phyloP scores from a whole-genome alignment of 1,140 invertebrate species.

The Drosophila parabipectinata region DNA sequence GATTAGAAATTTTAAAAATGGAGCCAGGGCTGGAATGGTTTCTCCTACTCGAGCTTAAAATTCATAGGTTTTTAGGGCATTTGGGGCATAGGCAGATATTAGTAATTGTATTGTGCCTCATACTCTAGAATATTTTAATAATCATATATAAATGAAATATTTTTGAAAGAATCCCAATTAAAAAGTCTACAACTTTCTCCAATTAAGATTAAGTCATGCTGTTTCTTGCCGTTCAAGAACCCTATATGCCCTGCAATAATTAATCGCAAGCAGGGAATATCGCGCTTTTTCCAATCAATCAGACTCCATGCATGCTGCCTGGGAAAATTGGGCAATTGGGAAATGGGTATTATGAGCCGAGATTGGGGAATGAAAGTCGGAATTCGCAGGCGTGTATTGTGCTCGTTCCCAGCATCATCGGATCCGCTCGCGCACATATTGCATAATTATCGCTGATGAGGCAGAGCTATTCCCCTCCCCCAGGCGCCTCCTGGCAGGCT shows the following conservation, averaged over 20 bases:
- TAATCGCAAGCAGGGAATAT: neutral
- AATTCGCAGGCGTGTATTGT: slow-evolving; percentile 36
- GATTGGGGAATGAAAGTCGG: slow-evolving; percentile 18
- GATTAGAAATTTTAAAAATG: neutral
- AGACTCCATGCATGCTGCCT: slow-evolving; percentile 48
- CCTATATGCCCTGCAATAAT: neutral
- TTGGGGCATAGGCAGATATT: no score
- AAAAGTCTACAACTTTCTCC: neutral
- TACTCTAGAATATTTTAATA: no score
- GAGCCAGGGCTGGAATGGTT: neutral
- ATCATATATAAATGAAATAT: neutral
- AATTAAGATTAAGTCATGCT: neutral
- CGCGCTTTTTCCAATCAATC: slow-evolving; percentile 72
- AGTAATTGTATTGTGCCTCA: no score
- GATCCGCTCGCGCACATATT: slow-evolving; percentile 55
- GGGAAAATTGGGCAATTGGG: slow-evolving; percentile 79
- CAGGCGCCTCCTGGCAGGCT: slow-evolving; percentile 4
- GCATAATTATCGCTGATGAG: slow-evolving; percentile 76
- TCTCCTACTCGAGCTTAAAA: neutral
- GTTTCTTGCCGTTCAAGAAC: neutral
- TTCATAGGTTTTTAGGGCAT: no score
- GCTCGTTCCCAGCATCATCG: slow-evolving; percentile 32
- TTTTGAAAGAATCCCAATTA: neutral
- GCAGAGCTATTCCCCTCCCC: slow-evolving; percentile 6
- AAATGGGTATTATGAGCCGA: slow-evolving; percentile 40